phyloP scores from a whole-genome alignment of 2,113 vertebrate species.

The Gavia stellata region DNA sequence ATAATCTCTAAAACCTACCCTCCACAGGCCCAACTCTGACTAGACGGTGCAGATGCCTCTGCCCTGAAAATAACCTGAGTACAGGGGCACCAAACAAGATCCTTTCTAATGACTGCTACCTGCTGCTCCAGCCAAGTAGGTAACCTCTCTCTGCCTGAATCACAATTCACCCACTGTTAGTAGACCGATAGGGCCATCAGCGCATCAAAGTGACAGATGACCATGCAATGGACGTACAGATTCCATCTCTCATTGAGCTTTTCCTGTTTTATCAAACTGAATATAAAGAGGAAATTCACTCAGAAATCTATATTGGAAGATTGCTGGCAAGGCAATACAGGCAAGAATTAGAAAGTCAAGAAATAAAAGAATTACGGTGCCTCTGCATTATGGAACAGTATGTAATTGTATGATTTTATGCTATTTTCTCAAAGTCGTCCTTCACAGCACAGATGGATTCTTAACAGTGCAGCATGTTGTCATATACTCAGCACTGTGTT shows the following conservation, averaged over 20 bases:
- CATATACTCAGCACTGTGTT: not conserved
- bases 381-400: conserved; percentile 15
- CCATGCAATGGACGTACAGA: not conserved
- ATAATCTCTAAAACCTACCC: not conserved
- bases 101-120: not conserved
- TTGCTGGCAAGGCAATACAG: not conserved
- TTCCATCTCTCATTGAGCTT: not conserved
- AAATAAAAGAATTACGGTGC: not conserved
- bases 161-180: not conserved
- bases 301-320: not conserved
- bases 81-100: not conserved
- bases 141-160: not conserved
- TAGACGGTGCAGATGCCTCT: not conserved
- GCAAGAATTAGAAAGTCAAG: not conserved
- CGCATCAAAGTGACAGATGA: not conserved
- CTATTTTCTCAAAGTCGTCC: conserved; percentile 21
- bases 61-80: not conserved
- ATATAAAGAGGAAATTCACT: not conserved
- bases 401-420: not conserved
- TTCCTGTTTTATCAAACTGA: not conserved
- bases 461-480: conserved; percentile 10
- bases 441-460: conserved; percentile 59
- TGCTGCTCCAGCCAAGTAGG: not conserved
- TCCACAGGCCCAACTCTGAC: not conserved
- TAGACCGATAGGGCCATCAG: not conserved